Base-by-base conservation (phyloP, 92 coral and sea anemone genomes). In the Palythoa caribaeorum region DNA sequence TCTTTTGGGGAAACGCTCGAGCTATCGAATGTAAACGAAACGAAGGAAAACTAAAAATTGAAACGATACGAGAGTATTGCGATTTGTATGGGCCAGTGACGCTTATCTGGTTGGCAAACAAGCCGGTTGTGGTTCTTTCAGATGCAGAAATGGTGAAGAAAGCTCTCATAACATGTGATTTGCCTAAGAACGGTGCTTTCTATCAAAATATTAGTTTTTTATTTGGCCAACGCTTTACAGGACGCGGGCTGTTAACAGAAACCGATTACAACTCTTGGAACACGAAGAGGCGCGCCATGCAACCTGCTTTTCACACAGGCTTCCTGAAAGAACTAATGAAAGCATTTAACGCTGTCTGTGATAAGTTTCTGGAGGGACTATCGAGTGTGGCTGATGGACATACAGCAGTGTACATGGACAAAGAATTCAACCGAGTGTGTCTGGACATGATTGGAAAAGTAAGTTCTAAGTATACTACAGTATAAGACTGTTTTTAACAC, bases 361-460 rank as follows among this genome's bases (percentile, higher is more conserved):
- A 92, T 20, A 74, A 54, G 53, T 84, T 94, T 59, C 3, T 94
- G 60, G 91, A 87, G 55, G 86, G 53, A 78, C 91, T 95, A 38
- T 38, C 92, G 19, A 77, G 81, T 5, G 65, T 90, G 60, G 91
- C 97, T 5, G 94, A 95, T 88, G 96, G 94, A 12, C 89, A 87
- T 28, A 92, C 91, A 35, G 96, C 88, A 62, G 91, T 94, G 20
- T 47, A 71, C 57, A 92, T 95, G 95, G 90, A 87, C 7, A 91
- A 92, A 4, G 92, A 92, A 86, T 89, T 95, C 38, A 89, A 81
- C 60, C 89, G 90, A 10, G 63, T 94, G 7, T 74, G 97, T 37
- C 68, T 94, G 70, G 98, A 95, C 76, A 80, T 90, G 60, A 91
- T 95, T 62, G 96, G 93, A 6, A 95, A 95, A 93, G 98, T 93